Conservation (phyloP, 2,113 vertebrate species). For the Phylloscopus whistleri region DNA sequence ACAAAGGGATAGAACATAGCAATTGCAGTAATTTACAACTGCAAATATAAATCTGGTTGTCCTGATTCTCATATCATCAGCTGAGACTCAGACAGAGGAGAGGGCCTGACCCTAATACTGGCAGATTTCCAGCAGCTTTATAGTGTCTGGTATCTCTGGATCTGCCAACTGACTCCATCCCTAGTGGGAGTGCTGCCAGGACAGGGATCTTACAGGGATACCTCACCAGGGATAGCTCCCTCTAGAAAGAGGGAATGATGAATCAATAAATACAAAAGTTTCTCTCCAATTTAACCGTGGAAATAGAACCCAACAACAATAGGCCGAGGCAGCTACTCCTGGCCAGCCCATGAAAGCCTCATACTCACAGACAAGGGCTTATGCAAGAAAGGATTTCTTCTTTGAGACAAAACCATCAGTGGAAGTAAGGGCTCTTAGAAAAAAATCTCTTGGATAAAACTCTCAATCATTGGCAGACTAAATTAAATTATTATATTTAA, state of each 20-base stretch:
- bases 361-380: background rate
- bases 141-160: background rate
- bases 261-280: background rate
- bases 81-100: background rate
- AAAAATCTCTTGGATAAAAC: background rate
- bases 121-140: background rate
- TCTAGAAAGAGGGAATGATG: background rate
- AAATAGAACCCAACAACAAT: background rate
- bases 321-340: background rate
- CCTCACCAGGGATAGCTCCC: background rate
- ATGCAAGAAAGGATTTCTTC: background rate
- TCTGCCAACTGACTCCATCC: background rate
- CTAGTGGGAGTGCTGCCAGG: accelerated
- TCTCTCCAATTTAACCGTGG: background rate
- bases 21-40: background rate
- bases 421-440: background rate
- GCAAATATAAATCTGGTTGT: background rate
- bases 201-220: background rate
- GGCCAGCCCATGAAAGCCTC: background rate
- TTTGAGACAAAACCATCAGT: background rate
- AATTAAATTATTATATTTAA: background rate
- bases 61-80: background rate
- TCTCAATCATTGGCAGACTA: background rate
- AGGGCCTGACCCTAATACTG: background rate
- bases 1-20: background rate